These are phyloP conservation scores for Lethocerus indicus DNA, from an alignment of 1,140 invertebrate species.

Conservation along the genomic window DNA sequence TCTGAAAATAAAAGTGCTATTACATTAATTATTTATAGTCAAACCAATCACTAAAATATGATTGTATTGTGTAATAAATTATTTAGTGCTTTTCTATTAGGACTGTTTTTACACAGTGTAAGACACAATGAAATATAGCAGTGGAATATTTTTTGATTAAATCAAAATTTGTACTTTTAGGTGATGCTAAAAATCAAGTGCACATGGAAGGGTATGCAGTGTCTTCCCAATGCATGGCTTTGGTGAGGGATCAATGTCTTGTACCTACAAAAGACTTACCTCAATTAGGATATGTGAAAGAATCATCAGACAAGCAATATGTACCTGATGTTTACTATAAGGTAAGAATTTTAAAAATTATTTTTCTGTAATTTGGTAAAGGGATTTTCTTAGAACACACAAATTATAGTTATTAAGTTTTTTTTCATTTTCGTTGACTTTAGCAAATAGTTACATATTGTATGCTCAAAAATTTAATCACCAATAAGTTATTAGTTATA, in stretches of 20 bases:
- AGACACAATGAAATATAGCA: too few species aligned
- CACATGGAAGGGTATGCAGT: slow-evolving; percentile 99
- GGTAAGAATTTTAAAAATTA: slow-evolving; percentile 38
- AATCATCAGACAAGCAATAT: slow-evolving; percentile 86
- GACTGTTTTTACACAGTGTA: too few species aligned
- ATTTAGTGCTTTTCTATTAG: too few species aligned
- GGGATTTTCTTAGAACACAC: background rate
- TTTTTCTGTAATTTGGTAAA: background rate
- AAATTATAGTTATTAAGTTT: background rate
- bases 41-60: too few species aligned
- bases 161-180: too few species aligned
- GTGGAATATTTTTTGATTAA: too few species aligned
- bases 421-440: background rate
- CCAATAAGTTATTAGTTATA: too few species aligned
- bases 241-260: slow-evolving; percentile 86
- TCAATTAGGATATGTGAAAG: slow-evolving; percentile 88
- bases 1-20: too few species aligned
- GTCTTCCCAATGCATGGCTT: slow-evolving; percentile 93
- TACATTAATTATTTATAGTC: too few species aligned
- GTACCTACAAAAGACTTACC: slow-evolving; percentile 94
- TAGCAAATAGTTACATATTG: too few species aligned
- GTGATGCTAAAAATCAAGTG: slow-evolving; percentile 79
- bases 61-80: too few species aligned
- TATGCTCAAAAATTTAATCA: too few species aligned
- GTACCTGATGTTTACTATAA: slow-evolving; percentile 99